A percentile compares a stretch with the other conserved stretches of the same genome.
These are phyloP conservation scores for Trichosurus vulpecula DNA, from an alignment of 2,797 vertebrate species.

Conservation along the genomic window DNA sequence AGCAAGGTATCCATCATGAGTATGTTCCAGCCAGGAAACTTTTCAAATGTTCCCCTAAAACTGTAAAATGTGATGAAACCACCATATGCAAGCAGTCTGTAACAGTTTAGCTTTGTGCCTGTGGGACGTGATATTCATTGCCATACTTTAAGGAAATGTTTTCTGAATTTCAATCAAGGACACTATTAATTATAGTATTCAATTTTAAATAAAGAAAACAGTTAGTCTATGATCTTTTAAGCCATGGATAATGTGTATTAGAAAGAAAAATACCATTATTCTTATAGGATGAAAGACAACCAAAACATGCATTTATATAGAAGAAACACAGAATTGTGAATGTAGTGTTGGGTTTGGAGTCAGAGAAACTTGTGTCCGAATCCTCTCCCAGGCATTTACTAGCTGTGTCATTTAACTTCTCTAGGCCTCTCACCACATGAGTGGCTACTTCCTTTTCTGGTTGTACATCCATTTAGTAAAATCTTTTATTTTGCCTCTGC, in stretches of 20 bases:
- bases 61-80: constrained; percentile 7
- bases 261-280: not conserved
- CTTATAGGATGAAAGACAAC: not conserved
- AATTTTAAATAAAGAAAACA: constrained; percentile 17
- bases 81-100: not conserved
- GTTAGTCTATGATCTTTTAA: not conserved
- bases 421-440: not conserved
- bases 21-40: not conserved
- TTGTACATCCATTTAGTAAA: not conserved
- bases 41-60: not conserved
- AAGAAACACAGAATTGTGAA: not conserved
- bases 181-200: not conserved
- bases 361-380: not conserved
- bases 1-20: not conserved
- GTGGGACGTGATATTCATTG: not conserved
- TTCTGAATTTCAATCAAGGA: not conserved
- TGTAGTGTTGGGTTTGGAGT: not conserved
- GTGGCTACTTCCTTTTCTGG: not conserved
- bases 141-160: not conserved
- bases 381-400: not conserved
- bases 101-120: not conserved
- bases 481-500: not conserved
- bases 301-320: not conserved
- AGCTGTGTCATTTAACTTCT: not conserved
- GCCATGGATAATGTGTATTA: not conserved